Evolutionary conservation across 2,113 vertebrate genomes (phyloP).

Genomic region (Monarcha castaneiventris): DNA sequence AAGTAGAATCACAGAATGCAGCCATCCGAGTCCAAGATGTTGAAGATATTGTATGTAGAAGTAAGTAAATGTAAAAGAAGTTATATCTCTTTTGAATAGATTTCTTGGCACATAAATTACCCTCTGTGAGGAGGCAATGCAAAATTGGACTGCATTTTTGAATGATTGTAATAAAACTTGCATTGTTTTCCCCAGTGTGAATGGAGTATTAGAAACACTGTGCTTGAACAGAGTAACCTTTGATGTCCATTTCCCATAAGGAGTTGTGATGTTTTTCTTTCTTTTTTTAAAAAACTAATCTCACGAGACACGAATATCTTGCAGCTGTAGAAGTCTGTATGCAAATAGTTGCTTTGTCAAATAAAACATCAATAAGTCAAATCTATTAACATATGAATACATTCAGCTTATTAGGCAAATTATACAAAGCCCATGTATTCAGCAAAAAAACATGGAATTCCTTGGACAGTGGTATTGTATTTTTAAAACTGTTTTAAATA

Average conservation of each 20-base stretch:
- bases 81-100: not conserved
- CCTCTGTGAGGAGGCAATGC: not conserved
- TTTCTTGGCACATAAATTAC: not conserved
- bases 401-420: conserved; percentile 4
- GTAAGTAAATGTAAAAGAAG: not conserved
- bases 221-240: not conserved
- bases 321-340: not conserved
- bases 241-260: not conserved
- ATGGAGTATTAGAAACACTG: not conserved
- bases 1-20: not conserved
- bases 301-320: not conserved
- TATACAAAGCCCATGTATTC: not conserved
- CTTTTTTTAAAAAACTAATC: not conserved
- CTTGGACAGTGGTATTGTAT: not conserved
- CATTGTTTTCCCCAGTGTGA: not conserved
- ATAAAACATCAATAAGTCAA: conserved; percentile 34
- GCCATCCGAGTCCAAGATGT: not conserved
- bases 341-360: conserved; percentile 37
- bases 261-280: not conserved
- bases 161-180: not conserved
- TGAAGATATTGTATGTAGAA: not conserved
- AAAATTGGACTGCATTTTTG: not conserved
- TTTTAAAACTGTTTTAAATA: not conserved
- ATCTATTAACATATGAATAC: conserved; percentile 3
- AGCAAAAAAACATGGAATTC: conserved; percentile 28